These are phyloP conservation scores for Podarcis lilfordi DNA, from an alignment of 2,797 vertebrate species.

Conservation along the genomic window DNA sequence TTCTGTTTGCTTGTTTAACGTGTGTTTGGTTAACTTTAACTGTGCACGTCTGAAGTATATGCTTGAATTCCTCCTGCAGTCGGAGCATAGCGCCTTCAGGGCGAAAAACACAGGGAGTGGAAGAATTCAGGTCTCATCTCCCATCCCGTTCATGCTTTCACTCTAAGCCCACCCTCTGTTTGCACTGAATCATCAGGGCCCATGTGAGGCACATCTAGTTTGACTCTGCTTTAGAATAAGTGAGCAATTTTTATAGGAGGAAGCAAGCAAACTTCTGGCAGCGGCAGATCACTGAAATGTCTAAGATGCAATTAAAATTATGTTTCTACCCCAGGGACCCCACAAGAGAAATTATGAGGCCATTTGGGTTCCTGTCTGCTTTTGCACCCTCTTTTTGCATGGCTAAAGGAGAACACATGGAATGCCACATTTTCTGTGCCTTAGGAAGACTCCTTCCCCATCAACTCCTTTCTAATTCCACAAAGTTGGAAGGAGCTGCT, in stretches of 20 bases:
- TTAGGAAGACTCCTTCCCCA: conserved; percentile 19
- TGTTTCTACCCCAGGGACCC: neutral
- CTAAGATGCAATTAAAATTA: neutral
- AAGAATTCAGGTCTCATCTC: neutral
- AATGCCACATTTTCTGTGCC: neutral
- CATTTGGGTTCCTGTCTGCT: neutral
- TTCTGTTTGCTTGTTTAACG: no score
- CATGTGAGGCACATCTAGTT: neutral
- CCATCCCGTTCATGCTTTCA: neutral
- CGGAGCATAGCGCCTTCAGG: neutral
- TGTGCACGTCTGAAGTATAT: neutral
- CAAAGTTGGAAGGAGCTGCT: accelerated
- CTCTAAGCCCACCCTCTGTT: neutral
- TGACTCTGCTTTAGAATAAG: neutral
- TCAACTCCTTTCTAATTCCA: neutral
- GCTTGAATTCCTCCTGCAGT: no score
- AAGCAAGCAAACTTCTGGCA: neutral
- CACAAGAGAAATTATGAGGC: neutral
- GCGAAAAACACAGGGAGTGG: neutral
- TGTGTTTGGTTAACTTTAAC: no score
- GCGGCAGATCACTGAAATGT: neutral
- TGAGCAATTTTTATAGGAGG: neutral
- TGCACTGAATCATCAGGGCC: neutral
- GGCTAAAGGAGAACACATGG: neutral
- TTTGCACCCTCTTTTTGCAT: neutral